Evolutionary conservation across 2,797 vertebrate genomes (phyloP).

Genomic region (Phrynocephalus vlangalii): DNA sequence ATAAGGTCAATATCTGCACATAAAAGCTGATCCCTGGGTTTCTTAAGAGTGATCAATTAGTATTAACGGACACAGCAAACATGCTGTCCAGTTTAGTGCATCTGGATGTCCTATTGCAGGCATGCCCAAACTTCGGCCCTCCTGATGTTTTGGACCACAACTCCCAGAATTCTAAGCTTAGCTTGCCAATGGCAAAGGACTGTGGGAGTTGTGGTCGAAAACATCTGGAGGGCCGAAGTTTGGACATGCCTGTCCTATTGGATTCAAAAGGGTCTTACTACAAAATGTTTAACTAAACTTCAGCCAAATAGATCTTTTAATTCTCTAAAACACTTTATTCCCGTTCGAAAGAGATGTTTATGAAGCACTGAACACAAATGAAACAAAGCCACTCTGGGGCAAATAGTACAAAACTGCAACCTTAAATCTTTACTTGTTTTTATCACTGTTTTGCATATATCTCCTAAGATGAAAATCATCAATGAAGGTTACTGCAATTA

Average conservation of each 20-base stretch:
- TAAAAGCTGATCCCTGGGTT: not conserved
- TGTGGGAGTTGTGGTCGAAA: too few species aligned
- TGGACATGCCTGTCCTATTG: too few species aligned
- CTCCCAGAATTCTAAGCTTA: too few species aligned
- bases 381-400: not conserved
- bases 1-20: not conserved
- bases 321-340: not conserved
- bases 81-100: not conserved
- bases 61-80: not conserved
- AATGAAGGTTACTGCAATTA: too few species aligned
- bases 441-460: not conserved
- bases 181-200: too few species aligned
- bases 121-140: too few species aligned
- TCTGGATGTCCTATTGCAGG: not conserved
- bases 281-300: not conserved
- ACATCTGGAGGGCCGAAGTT: too few species aligned
- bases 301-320: not conserved
- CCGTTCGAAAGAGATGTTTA: not conserved
- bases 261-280: not conserved
- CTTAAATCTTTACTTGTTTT: conserved; percentile 1
- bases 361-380: not conserved
- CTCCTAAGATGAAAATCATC: not conserved
- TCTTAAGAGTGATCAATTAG: not conserved
- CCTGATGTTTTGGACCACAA: too few species aligned
- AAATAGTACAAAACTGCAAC: not conserved